Conservation (phyloP, 2,113 vertebrate genomes). For the Melanerpes aurifrons region DNA sequence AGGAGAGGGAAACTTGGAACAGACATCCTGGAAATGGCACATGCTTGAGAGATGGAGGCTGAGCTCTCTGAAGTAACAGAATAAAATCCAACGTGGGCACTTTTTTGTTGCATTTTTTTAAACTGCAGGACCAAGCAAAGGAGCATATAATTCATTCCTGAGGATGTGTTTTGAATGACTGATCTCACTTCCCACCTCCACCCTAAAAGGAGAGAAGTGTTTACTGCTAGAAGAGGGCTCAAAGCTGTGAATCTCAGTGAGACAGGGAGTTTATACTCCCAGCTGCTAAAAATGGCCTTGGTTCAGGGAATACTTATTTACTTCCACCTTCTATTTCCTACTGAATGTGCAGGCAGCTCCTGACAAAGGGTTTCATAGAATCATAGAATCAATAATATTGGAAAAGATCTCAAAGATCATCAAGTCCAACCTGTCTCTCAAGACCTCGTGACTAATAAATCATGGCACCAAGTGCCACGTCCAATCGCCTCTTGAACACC, state of each 20-base stretch:
- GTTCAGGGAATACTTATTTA: neutral
- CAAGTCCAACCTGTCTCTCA: too few relatives aligned
- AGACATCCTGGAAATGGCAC: neutral
- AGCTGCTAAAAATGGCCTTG: neutral
- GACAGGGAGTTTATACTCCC: neutral
- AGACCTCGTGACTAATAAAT: too few relatives aligned
- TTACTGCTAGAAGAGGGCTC: neutral
- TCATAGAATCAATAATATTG: too few relatives aligned
- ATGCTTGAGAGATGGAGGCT: neutral
- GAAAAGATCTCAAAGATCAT: too few relatives aligned
- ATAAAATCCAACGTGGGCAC: neutral
- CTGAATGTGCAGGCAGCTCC: neutral
- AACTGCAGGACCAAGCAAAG: neutral
- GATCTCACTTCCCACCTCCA: neutral
- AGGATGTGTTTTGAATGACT: neutral
- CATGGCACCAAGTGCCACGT: too few relatives aligned
- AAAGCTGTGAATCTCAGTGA: neutral
- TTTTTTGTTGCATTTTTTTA: neutral
- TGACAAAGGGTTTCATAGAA: neutral
- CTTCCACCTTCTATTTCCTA: neutral
- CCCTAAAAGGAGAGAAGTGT: neutral
- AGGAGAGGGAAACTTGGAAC: neutral
- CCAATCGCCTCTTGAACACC: too few relatives aligned
- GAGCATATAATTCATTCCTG: neutral
- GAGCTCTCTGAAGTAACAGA: neutral